Evolutionary conservation across 2,797 vertebrate genomes (phyloP).

Genomic region (Hemitrygon akajei): DNA sequence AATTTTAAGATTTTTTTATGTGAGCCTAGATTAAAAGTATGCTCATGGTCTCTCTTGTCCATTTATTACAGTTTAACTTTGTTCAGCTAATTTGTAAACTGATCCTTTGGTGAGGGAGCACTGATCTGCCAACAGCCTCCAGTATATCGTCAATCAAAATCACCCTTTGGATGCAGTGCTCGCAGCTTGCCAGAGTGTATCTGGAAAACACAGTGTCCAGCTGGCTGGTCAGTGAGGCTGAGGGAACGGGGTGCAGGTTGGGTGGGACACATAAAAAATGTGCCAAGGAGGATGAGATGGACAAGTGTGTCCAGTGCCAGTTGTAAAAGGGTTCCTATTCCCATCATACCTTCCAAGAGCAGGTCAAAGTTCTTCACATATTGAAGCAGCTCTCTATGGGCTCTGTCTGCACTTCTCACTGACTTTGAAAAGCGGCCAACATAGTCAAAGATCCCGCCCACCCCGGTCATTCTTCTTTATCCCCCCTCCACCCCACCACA

Average conservation of each 20-base stretch:
- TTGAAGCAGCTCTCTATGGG: too few relatives aligned
- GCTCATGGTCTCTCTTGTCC: background rate
- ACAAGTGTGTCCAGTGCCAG: too few relatives aligned
- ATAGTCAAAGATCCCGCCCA: too few relatives aligned
- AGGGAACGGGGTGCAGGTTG: background rate
- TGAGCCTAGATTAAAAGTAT: background rate
- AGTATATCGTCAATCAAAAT: constrained; percentile 7
- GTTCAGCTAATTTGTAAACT: background rate
- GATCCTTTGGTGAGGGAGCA: background rate
- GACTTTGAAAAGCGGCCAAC: too few relatives aligned
- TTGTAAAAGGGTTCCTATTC: too few relatives aligned
- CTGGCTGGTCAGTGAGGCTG: background rate
- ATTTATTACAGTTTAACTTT: background rate
- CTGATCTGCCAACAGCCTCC: background rate
- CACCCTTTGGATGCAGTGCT: background rate
- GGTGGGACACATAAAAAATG: too few relatives aligned
- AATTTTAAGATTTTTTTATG: background rate
- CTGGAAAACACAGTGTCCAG: background rate
- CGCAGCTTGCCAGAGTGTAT: background rate
- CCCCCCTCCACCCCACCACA: too few relatives aligned
- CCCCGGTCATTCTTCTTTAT: too few relatives aligned
- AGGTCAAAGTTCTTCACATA: background rate
- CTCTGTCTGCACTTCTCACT: too few relatives aligned
- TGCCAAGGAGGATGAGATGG: too few relatives aligned
- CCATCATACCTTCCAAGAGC: too few relatives aligned